Conservation (phyloP, 92 coral and sea anemone species). For the Parazoanthus atlanticus region DNA sequence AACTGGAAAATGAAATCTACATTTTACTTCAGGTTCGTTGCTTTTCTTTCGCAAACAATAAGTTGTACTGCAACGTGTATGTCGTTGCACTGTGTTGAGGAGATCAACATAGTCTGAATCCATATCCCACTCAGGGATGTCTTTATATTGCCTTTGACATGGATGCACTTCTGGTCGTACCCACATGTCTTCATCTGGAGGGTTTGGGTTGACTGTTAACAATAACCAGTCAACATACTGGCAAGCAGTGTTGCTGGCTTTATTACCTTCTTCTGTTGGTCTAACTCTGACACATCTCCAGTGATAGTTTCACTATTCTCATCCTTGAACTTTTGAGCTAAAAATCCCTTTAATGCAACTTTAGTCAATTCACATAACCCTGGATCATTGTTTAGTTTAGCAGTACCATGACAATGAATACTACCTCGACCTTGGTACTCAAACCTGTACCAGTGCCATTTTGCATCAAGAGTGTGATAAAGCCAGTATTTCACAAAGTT, state of each 20-base stretch:
- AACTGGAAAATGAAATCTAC: conserved; percentile 65
- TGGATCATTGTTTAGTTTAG: conserved; percentile 7
- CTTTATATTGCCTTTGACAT: conserved; percentile 1
- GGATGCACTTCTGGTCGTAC: neutral
- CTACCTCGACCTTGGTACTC: too few species aligned
- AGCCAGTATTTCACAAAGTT: neutral
- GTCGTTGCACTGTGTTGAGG: neutral
- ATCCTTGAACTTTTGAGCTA: neutral
- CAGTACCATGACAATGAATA: too few species aligned
- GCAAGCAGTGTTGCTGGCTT: neutral
- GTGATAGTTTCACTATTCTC: neutral
- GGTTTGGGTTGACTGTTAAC: neutral
- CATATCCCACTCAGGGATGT: conserved; percentile 5
- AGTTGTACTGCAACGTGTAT: neutral
- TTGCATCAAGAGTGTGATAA: neutral
- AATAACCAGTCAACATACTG: neutral
- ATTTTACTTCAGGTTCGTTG: conserved; percentile 34
- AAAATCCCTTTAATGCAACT: neutral
- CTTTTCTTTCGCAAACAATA: neutral
- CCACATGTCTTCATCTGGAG: neutral
- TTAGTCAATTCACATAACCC: neutral
- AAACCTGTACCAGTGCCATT: neutral
- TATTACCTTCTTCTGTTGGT: neutral
- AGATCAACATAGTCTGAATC: conserved; percentile 11
- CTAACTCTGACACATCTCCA: neutral